Evolutionary conservation across 2,797 vertebrate genomes (phyloP), one percentile per base, ranked within the genome.

Genomic region (Lacerta agilis): DNA sequence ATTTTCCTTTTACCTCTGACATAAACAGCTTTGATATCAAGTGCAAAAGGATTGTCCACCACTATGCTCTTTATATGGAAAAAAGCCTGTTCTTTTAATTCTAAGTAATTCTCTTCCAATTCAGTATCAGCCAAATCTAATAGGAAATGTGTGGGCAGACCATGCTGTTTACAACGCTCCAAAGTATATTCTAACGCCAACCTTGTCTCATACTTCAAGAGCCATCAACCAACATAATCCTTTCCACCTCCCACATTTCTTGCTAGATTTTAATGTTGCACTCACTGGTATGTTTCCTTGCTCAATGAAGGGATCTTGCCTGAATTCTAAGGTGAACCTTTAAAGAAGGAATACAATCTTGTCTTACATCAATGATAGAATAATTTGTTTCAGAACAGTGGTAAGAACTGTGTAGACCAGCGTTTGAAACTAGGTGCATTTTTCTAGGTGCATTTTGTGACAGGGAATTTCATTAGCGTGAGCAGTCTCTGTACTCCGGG

Each of bases 121-220:
- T 83, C 69, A 83, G 20, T 38, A 58, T 73, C 69, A 73, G 82
- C 20, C 82, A 83, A 69, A 58, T 84, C 71, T 84, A 75, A 75
- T 75, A 84, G 83, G 83, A 84, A 84, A 75, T 84, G 71, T 84
- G 83, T 75, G 71, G 71, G 83, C 72, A 84, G 83, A 75, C 61
- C 71, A 75, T 75, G 49, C 71, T 75, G 71, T 84, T 84, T 75
- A 75, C 72, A 84, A 75, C 58, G 43, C 71, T 75, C 71, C 25
- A 58, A 84, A 61, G 43, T 86, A 55, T 79, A 86, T 67, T 49
- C 61, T 13, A 49, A 25, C 75, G 79, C n/a, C 64, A 33, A 78
- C 38, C 38, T 86, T 78, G 72, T 86, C 38, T 78, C 58, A 69
- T 67, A 67, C 75, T 49, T 79, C n/a, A 29, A 27, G 41, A 69